Percentiles rank a stretch among this genome's conserved stretches.
These are phyloP conservation scores for Tridacna crocea DNA, from an alignment of 2,888 invertebrate genomes.

Conservation along the genomic window DNA sequence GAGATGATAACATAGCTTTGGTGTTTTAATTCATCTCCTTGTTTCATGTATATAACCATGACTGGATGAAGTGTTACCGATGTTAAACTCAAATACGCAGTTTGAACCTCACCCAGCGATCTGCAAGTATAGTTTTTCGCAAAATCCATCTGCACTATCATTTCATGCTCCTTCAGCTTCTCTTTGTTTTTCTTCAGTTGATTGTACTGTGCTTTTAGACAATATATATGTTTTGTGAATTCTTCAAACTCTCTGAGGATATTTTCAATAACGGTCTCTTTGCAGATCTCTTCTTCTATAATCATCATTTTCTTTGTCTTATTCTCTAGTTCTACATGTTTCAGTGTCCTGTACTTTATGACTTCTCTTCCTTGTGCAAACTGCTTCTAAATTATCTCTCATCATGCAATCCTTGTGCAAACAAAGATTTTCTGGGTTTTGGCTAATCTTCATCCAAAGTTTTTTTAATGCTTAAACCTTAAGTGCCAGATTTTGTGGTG, in stretches of 20 bases:
- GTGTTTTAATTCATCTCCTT: constrained; percentile 18
- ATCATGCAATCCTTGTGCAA: constrained; percentile 6
- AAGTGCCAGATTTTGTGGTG: constrained; percentile 60
- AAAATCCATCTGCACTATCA: constrained; percentile 63
- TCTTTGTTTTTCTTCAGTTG: constrained; percentile 51
- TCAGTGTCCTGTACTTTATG: constrained; percentile 39
- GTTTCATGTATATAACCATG: constrained; percentile 13
- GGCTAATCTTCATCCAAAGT: constrained; percentile 35
- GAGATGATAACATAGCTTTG: constrained; percentile 30
- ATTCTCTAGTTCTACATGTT: constrained; percentile 33
- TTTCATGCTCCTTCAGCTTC: constrained; percentile 38
- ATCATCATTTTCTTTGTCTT: constrained; percentile 46
- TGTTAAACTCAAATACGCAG: constrained; percentile 47
- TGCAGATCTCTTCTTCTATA: constrained; percentile 27
- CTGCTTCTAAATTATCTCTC: not conserved
- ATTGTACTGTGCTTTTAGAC: constrained; percentile 41
- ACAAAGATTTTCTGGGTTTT: constrained; percentile 52
- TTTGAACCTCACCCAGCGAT: constrained; percentile 54
- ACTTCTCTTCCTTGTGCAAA: not conserved
- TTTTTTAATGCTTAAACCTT: constrained; percentile 44
- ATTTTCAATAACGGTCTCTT: not conserved
- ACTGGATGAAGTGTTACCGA: constrained; percentile 22
- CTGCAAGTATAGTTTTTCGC: constrained; percentile 60
- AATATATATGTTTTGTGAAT: constrained; percentile 39
- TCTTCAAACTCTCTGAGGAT: constrained; percentile 1